phyloP scores from a whole-genome alignment of 2,797 vertebrate species.

The Astyanax mexicanus region DNA sequence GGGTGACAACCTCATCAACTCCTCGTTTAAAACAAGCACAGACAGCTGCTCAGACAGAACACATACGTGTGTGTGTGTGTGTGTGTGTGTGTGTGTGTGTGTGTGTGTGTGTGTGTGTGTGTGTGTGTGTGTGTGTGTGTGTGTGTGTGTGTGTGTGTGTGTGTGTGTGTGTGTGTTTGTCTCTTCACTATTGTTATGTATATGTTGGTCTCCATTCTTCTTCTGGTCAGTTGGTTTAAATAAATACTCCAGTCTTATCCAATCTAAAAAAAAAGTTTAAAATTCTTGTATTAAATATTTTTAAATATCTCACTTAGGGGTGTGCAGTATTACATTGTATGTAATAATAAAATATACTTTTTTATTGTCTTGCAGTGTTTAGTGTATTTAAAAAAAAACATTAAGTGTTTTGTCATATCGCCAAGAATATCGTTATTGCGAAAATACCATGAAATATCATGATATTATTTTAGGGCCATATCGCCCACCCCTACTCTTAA shows the following conservation, averaged over 20 bases:
- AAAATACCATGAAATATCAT: too few species aligned
- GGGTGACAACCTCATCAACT: constrained; percentile 30
- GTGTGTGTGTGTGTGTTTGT: background rate
- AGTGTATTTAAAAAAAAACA: too few species aligned
- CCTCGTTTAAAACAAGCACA: background rate
- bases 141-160: background rate
- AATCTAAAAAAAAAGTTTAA: too few species aligned
- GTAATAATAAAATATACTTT: too few species aligned
- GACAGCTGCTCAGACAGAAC: background rate
- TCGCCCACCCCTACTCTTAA: too few species aligned
- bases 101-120: background rate
- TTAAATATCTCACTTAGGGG: too few species aligned
- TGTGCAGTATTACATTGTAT: too few species aligned
- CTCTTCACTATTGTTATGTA: background rate
- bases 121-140: background rate
- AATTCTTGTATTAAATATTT: too few species aligned
- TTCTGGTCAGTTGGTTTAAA: background rate
- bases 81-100: background rate
- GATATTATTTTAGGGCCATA: too few species aligned
- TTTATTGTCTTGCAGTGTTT: too few species aligned
- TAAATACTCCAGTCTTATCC: background rate
- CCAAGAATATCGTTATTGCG: too few species aligned
- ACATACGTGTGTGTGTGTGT: background rate
- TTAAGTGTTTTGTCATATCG: too few species aligned
- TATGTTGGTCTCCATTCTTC: background rate